Evolutionary conservation across 2,113 vertebrate species (phyloP).

Genomic region (Oxyruncus cristatus): DNA sequence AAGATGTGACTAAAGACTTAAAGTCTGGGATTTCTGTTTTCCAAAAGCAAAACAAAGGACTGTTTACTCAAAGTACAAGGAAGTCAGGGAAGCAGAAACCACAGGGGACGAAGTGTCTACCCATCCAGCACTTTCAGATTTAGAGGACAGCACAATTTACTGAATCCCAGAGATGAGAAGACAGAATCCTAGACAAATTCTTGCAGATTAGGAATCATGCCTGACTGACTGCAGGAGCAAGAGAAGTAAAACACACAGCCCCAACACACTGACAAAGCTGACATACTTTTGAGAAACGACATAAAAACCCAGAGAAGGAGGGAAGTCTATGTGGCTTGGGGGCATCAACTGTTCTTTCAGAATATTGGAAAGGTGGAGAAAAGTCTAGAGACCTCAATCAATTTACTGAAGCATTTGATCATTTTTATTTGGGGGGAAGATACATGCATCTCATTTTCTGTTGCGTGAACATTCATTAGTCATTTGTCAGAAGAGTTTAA

Average conservation of each 20-base stretch:
- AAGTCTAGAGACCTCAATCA: not conserved
- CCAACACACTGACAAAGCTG: not conserved
- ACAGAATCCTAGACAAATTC: not conserved
- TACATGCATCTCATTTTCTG: not conserved
- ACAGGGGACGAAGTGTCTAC: not conserved
- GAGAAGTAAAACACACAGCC: not conserved
- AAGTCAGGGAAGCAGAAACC: not conserved
- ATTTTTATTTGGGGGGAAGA: not conserved
- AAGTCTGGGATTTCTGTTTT: slow-evolving; percentile 5
- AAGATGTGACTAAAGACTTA: slow-evolving; percentile 20
- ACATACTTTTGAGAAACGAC: not conserved
- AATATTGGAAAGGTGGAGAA: not conserved
- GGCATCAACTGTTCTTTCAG: not conserved
- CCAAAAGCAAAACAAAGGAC: not conserved
- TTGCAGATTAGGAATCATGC: not conserved
- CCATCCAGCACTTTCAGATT: slow-evolving; percentile 22
- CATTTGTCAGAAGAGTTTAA: not conserved
- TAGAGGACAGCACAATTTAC: not conserved
- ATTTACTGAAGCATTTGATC: not conserved
- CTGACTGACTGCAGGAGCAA: slow-evolving; percentile 20
- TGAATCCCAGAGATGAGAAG: not conserved
- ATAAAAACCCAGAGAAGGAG: not conserved
- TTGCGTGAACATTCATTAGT: not conserved
- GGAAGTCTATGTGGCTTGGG: not conserved
- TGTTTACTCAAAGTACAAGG: not conserved